These are phyloP conservation scores for Patagioenas fasciata DNA, from an alignment of 2,113 vertebrate genomes.

Conservation along the genomic window DNA sequence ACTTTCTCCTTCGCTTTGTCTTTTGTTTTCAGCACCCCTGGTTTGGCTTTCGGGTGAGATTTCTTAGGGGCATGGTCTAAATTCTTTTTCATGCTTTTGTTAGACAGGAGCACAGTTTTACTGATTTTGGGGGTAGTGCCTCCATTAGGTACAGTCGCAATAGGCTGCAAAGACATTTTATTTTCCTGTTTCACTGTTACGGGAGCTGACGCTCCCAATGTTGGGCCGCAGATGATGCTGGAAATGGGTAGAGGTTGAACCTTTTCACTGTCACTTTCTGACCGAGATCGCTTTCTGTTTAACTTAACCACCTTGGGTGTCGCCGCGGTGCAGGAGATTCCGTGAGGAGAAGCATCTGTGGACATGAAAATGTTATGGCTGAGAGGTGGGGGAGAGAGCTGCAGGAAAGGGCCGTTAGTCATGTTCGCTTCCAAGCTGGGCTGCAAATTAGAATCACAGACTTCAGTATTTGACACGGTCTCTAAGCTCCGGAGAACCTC, in stretches of 20 bases:
- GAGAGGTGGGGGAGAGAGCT: constrained; percentile 82
- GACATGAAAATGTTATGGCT: constrained; percentile 81
- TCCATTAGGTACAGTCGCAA: constrained; percentile 87
- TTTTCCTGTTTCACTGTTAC: constrained; percentile 83
- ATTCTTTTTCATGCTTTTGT: constrained; percentile 90
- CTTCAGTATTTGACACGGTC: constrained; percentile 83
- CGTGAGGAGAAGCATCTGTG: constrained; percentile 78
- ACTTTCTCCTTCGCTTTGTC: constrained; percentile 90
- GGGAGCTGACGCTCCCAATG: constrained; percentile 80
- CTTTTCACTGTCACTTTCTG: constrained; percentile 95
- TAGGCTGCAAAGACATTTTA: constrained; percentile 83
- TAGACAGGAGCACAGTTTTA: constrained; percentile 86
- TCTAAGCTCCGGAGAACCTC: constrained; percentile 93
- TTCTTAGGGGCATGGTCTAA: constrained; percentile 90
- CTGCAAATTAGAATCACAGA: constrained; percentile 80
- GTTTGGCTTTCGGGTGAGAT: constrained; percentile 90
- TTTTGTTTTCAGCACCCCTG: constrained; percentile 88
- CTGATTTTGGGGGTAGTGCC: constrained; percentile 86
- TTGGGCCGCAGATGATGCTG: constrained; percentile 90
- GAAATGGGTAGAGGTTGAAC: constrained; percentile 92
- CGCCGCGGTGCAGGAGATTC: constrained; percentile 80
- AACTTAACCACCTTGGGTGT: constrained; percentile 85
- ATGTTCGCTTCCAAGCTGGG: constrained; percentile 77
- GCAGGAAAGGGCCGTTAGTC: constrained; percentile 84
- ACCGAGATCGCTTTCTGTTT: constrained; percentile 92